Conservation (phyloP, 2,888 invertebrate genomes). For the Nephrotoma flavescens region DNA sequence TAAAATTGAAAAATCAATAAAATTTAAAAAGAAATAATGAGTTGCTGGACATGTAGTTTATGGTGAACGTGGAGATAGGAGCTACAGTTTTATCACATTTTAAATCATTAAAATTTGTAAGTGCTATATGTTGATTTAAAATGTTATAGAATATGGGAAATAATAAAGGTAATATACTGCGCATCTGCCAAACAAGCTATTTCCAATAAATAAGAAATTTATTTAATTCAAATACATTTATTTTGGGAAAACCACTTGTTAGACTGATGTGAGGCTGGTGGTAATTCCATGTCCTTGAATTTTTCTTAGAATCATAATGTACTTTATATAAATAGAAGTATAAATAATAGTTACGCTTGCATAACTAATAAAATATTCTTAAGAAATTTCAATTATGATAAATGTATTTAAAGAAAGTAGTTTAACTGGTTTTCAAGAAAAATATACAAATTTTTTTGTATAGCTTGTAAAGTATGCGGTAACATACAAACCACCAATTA, state of each 20-base stretch:
- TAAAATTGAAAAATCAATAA: not conserved
- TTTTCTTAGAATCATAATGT: not conserved
- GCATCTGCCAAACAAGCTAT: too few relatives aligned
- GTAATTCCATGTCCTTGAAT: not conserved
- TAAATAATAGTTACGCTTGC: not conserved
- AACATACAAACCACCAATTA: not conserved
- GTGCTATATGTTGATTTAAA: constrained; percentile 21
- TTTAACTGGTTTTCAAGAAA: not conserved
- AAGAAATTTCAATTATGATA: not conserved
- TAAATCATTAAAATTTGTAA: constrained; percentile 77
- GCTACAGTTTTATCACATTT: constrained; percentile 77
- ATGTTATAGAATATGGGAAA: too few relatives aligned
- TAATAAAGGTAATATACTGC: too few relatives aligned
- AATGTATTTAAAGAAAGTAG: too few relatives aligned
- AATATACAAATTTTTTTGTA: not conserved
- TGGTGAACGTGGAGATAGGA: constrained; percentile 91
- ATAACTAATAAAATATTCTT: not conserved
- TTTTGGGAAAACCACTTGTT: not conserved
- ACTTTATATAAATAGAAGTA: too few relatives aligned
- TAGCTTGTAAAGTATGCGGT: not conserved
- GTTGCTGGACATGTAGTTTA: constrained; percentile 70
- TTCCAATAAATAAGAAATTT: too few relatives aligned
- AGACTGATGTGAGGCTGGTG: not conserved
- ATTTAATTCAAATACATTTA: too few relatives aligned
- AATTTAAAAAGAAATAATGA: constrained; percentile 30